Evolutionary conservation across 2,113 vertebrate species (phyloP), one percentile per base, ranked within the genome.

Genomic region (Oxyura jamaicensis): DNA sequence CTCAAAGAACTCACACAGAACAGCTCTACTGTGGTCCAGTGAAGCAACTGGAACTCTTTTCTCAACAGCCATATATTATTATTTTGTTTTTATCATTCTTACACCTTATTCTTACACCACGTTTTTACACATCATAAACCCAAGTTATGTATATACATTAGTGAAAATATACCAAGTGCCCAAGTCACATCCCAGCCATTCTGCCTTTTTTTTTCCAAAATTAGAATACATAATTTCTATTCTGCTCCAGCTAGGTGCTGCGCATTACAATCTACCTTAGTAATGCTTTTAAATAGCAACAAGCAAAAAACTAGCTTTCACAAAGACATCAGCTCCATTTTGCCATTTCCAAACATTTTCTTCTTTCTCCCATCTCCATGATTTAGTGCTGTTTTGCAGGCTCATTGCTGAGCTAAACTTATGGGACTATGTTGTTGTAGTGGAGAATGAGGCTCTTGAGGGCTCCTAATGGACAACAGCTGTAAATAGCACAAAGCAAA

Each of bases 391-490:
- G 82, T 72, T 98, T 95, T 94, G 59, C 41, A 86, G 93, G 82
- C 90, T 88, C 52, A 81, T 78, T 78, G 83, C 93, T 79, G 95
- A 96, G 90, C 66, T 97, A 96, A 97, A 97, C 94, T 94, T 95
- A 95, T 15, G 66, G 89, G 93, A 91, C 85, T 89, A 35, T 60
- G 91, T 46, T 83, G 72, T 78, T 95, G 88, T 58, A 93, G 86
- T 73, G 26, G 68, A 56, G 92, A 97, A 98, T 81, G 81, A 90
- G 89, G 84, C 96, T 96, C 97, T 73, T 88, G 97, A 96, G 97
- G 91, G 94, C 83, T 92, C 90, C 59, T 93, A 95, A 98, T 88
- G 94, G 95, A 97, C 96, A 97, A 94, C 95, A 97, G 97, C 96
- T 97, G 95, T 97, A 97, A 97, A 97, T 58, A 97, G 94, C 62